Evolutionary conservation across 2,113 vertebrate species (phyloP).

Genomic region (Oreotragus oreotragus): DNA sequence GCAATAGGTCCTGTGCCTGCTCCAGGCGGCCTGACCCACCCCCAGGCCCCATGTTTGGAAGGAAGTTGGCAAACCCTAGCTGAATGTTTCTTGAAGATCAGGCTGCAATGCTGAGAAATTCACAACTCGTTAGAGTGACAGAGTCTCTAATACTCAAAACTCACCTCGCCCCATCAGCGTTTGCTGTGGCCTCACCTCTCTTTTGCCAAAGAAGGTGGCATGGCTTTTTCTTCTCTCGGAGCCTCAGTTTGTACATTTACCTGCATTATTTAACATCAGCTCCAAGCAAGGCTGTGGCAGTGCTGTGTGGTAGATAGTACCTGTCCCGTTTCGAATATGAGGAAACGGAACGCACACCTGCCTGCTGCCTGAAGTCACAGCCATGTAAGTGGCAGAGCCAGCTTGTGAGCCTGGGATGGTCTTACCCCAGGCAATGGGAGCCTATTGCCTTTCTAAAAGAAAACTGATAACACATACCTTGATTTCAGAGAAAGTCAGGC

Average conservation of each 20-base stretch:
- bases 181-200: not conserved
- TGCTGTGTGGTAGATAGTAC: not conserved
- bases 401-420: not conserved
- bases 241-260: not conserved
- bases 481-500: not conserved
- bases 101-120: not conserved
- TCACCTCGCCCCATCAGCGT: too few relatives aligned
- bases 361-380: not conserved
- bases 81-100: not conserved
- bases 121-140: not conserved
- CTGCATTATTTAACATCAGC: not conserved
- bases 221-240: not conserved
- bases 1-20: not conserved
- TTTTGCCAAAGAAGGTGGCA: not conserved
- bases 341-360: not conserved
- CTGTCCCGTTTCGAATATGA: not conserved
- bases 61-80: not conserved
- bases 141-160: not conserved
- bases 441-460: not conserved
- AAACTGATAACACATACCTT: not conserved
- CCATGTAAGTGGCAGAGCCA: not conserved
- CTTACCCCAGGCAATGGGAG: not conserved
- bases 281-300: not conserved
- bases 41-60: not conserved
- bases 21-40: rapidly evolving